Evolutionary conservation across 1,140 invertebrate genomes (phyloP).

Genomic region (Maniola jurtina): DNA sequence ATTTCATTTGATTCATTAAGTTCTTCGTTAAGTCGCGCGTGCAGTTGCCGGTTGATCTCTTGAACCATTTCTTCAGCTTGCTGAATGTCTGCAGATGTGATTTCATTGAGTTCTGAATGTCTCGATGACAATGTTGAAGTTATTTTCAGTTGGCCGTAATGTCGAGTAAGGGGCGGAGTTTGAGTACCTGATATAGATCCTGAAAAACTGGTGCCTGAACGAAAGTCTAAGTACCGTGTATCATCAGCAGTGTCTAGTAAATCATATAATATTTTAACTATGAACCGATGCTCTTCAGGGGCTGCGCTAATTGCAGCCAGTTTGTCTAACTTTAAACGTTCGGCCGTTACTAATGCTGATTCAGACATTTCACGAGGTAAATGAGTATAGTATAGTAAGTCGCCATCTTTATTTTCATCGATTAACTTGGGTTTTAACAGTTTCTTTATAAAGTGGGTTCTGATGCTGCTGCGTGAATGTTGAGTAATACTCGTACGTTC

Average conservation of each 20-base stretch:
- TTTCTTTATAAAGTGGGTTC: conserved; percentile 41
- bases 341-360: conserved; percentile 42
- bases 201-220: conserved; percentile 19
- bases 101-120: neutral
- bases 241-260: conserved; percentile 34
- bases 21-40: conserved; percentile 26
- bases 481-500: neutral
- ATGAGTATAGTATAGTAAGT: conserved; percentile 35
- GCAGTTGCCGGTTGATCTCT: conserved; percentile 31
- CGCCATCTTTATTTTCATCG: conserved; percentile 26
- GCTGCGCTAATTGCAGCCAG: conserved; percentile 23
- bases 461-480: conserved; percentile 23
- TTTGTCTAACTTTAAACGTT: conserved; percentile 38
- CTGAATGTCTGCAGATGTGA: neutral
- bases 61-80: conserved; percentile 33
- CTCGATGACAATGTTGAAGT: conserved; percentile 15
- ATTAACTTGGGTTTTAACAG: conserved; percentile 19
- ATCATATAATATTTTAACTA: conserved; percentile 46
- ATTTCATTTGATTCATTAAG: conserved; percentile 13
- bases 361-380: conserved; percentile 28
- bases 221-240: neutral
- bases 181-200: conserved; percentile 6
- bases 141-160: conserved; percentile 44
- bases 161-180: conserved; percentile 29
- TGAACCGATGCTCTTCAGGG: conserved; percentile 42